Conservation (phyloP, 2,888 invertebrate species). For the Troglohyphantes excavatus region DNA sequence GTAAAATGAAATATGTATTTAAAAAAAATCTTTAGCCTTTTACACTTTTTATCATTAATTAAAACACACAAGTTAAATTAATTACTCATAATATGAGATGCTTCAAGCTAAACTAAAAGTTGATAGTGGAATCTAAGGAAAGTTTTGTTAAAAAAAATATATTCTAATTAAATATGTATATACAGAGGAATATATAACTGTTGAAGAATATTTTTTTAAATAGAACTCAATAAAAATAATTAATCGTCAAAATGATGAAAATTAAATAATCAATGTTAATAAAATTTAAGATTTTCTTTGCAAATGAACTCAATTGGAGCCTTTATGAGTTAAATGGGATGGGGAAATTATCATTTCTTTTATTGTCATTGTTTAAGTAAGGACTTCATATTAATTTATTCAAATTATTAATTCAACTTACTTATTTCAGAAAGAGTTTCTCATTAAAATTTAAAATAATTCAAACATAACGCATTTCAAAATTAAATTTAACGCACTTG, state of each 20-base stretch:
- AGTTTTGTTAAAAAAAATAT: not conserved
- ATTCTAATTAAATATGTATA: slow-evolving; percentile 17
- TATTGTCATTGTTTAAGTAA: too few relatives aligned
- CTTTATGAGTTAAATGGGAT: too few relatives aligned
- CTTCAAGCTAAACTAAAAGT: not conserved
- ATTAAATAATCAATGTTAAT: slow-evolving; percentile 17
- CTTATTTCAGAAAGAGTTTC: too few relatives aligned
- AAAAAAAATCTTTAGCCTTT: not conserved
- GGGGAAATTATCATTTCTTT: too few relatives aligned
- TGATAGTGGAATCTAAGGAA: not conserved
- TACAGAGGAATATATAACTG: not conserved
- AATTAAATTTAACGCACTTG: too few relatives aligned
- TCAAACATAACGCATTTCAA: too few relatives aligned
- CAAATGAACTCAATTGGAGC: too few relatives aligned
- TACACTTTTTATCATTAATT: slow-evolving; percentile 33
- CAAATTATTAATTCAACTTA: too few relatives aligned
- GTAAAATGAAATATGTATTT: not conserved
- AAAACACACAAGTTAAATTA: slow-evolving; percentile 22
- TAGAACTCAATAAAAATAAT: not conserved
- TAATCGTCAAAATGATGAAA: slow-evolving; percentile 8
- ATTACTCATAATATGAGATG: slow-evolving; percentile 17
- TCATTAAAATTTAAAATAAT: too few relatives aligned
- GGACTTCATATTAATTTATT: too few relatives aligned
- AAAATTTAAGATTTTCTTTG: not conserved
- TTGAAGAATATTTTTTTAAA: not conserved